Evolutionary conservation across 1,140 invertebrate species (phyloP).

Genomic region (Drosophila sproati): DNA sequence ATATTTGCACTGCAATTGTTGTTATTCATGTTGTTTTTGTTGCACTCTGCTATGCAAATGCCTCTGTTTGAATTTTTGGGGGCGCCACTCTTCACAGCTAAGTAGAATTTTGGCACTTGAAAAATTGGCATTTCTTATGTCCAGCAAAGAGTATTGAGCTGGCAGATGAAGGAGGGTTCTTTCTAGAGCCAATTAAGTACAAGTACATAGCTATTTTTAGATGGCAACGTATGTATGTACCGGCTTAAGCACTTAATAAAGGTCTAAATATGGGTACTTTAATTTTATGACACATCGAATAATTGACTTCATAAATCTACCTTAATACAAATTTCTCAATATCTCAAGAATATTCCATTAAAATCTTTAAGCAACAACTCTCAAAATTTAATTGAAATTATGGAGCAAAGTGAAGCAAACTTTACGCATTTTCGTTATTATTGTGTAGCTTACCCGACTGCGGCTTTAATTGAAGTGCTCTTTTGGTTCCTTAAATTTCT

Average conservation of each 20-base stretch:
- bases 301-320: too few relatives aligned
- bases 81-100: conserved; percentile 62
- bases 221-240: not conserved
- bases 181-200: conserved; percentile 3
- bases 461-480: conserved; percentile 8
- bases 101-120: conserved; percentile 77
- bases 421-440: not conserved
- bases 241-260: not conserved
- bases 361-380: too few relatives aligned
- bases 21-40: conserved; percentile 19
- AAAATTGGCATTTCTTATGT: conserved; percentile 44
- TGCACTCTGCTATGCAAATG: conserved; percentile 54
- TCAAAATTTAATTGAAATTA: not conserved
- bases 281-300: too few relatives aligned
- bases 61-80: conserved; percentile 18
- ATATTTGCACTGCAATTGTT: conserved; percentile 51
- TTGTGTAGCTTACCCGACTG: not conserved
- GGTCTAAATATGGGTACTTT: too few relatives aligned
- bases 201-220: not conserved
- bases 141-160: not conserved
- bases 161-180: not conserved
- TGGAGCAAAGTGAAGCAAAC: not conserved
- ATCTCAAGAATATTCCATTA: too few relatives aligned
- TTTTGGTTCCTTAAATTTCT: conserved; percentile 23
- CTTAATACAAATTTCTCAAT: too few relatives aligned